Evolutionary conservation across 2,113 vertebrate genomes (phyloP).

Genomic region (Recurvirostra avosetta): DNA sequence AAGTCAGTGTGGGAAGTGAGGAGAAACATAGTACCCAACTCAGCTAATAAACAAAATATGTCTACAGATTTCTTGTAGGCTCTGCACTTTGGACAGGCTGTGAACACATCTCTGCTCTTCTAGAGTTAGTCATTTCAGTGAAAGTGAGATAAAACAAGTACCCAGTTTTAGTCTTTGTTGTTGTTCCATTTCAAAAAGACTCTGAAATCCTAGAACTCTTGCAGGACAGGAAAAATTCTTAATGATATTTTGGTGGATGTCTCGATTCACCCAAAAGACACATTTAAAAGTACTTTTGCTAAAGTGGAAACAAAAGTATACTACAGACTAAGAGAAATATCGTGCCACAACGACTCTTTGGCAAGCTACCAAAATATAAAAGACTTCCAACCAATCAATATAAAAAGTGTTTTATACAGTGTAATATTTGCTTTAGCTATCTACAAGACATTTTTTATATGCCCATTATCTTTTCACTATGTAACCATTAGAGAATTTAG

Average conservation of each 20-base stretch:
- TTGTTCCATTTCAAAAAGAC: not conserved
- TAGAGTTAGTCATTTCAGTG: not conserved
- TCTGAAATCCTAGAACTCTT: not conserved
- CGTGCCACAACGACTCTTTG: not conserved
- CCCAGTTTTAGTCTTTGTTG: not conserved
- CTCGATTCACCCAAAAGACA: not conserved
- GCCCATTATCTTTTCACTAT: conserved; percentile 4
- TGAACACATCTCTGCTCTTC: not conserved
- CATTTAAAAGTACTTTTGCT: not conserved
- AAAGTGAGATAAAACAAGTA: not conserved
- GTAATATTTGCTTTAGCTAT: not conserved
- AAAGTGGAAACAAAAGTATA: not conserved
- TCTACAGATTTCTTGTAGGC: not conserved
- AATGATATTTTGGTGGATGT: not conserved
- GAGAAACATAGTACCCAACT: not conserved
- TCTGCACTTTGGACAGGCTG: not conserved
- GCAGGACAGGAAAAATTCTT: not conserved
- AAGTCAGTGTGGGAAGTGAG: not conserved
- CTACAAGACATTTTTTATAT: not conserved
- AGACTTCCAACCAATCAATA: conserved; percentile 13
- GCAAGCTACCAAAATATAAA: conserved; percentile 7
- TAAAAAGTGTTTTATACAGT: not conserved
- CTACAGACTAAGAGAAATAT: not conserved
- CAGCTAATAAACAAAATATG: not conserved
- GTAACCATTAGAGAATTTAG: not conserved